Conservation (phyloP, 2,888 invertebrate genomes). For the Macrophya alboannulata region DNA sequence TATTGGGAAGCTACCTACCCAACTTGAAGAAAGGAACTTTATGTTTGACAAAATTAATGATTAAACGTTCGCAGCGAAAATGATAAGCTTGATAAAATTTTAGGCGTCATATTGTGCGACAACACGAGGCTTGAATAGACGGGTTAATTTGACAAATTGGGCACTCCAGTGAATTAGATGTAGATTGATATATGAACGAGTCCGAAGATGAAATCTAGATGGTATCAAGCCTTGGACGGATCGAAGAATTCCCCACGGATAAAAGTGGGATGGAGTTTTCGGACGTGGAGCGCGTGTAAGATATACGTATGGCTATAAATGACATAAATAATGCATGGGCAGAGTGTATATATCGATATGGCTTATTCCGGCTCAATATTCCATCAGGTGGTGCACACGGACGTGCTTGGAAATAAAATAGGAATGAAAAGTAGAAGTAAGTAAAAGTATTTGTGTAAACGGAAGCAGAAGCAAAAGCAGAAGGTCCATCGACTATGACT, state of each 20-base stretch:
- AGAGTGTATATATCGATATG: conserved; percentile 31
- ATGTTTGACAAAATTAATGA: background rate
- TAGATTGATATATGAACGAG: background rate
- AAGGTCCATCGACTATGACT: background rate
- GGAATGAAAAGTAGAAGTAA: background rate
- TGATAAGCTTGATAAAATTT: conserved; percentile 6
- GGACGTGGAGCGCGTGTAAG: conserved; percentile 34
- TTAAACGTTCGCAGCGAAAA: background rate
- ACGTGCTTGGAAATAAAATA: conserved; percentile 55
- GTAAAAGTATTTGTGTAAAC: background rate
- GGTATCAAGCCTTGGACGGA: conserved; percentile 32
- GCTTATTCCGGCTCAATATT: conserved; percentile 58
- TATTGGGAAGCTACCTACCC: background rate
- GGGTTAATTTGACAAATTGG: conserved; percentile 15
- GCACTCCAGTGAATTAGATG: background rate
- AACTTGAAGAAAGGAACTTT: background rate
- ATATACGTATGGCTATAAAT: conserved; percentile 55
- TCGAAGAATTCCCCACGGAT: conserved; percentile 24
- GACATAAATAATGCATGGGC: conserved; percentile 61
- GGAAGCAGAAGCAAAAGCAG: background rate
- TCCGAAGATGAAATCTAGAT: conserved; percentile 22
- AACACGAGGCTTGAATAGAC: background rate
- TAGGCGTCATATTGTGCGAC: background rate
- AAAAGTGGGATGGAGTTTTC: conserved; percentile 38
- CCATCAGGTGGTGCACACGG: conserved; percentile 52